A percentile compares a stretch with the other conserved stretches of the same genome.
These are phyloP conservation scores for Aphodius granarius DNA, from an alignment of 2,888 invertebrate species.

Conservation along the genomic window DNA sequence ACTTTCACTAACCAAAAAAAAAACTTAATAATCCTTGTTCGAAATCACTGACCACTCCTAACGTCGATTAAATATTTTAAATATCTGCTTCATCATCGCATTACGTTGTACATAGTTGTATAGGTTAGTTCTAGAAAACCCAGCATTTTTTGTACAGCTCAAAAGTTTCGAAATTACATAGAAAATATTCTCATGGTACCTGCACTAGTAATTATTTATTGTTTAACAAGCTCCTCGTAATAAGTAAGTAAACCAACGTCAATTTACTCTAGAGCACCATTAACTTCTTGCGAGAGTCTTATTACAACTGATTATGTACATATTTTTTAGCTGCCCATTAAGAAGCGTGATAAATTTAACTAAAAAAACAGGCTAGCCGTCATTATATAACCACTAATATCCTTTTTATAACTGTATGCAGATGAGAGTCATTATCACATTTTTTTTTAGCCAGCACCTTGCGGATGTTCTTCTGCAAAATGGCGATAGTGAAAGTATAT, in stretches of 20 bases:
- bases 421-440: neutral
- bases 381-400: neutral
- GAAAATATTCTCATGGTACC: neutral
- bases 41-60: neutral
- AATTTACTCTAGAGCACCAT: neutral
- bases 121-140: neutral
- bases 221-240: neutral
- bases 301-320: neutral
- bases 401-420: neutral
- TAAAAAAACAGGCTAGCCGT: neutral
- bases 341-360: neutral
- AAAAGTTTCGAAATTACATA: neutral
- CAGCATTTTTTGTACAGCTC: neutral
- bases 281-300: neutral
- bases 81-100: neutral
- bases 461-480: no score
- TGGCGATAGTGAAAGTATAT: neutral
- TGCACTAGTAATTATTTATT: neutral
- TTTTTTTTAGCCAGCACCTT: neutral
- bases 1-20: neutral
- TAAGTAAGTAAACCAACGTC: neutral
- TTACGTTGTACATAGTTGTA: neutral
- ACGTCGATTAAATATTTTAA: neutral
- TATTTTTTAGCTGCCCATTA: neutral
- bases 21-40: neutral